Conservation (phyloP, 2,888 invertebrate genomes). For the Epinotia nisella region DNA sequence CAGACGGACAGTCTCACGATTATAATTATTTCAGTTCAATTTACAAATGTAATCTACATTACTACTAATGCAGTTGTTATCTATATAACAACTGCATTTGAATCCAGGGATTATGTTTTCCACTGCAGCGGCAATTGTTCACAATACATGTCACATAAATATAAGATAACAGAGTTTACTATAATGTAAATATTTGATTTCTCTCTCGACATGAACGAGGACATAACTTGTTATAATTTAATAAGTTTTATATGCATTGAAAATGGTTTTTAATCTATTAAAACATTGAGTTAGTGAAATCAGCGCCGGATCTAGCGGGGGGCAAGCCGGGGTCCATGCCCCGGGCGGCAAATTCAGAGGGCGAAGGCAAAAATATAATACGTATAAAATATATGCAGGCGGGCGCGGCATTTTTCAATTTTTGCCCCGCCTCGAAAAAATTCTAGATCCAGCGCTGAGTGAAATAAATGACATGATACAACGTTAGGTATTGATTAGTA, state of each 20-base stretch:
- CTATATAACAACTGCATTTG: conserved; percentile 5
- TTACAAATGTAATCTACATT: conserved; percentile 22
- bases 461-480: neutral
- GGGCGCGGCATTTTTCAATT: no score
- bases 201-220: neutral
- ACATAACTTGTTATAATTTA: neutral
- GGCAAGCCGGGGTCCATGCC: no score
- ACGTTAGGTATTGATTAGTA: neutral
- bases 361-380: no score
- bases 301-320: no score
- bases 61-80: no score
- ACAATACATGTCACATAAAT: neutral
- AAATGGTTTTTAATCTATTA: neutral
- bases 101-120: neutral
- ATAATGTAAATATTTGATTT: conserved; percentile 11
- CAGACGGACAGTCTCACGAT: conserved; percentile 26
- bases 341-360: no score
- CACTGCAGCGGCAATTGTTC: conserved; percentile 12
- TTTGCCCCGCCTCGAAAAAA: no score
- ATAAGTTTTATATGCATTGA: neutral
- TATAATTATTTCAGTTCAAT: conserved; percentile 13
- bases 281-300: neutral
- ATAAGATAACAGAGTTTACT: conserved; percentile 8
- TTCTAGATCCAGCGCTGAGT: no score
- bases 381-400: no score